Base-by-base conservation (phyloP, 2,797 vertebrate species). In the Myripristis murdjan region DNA sequence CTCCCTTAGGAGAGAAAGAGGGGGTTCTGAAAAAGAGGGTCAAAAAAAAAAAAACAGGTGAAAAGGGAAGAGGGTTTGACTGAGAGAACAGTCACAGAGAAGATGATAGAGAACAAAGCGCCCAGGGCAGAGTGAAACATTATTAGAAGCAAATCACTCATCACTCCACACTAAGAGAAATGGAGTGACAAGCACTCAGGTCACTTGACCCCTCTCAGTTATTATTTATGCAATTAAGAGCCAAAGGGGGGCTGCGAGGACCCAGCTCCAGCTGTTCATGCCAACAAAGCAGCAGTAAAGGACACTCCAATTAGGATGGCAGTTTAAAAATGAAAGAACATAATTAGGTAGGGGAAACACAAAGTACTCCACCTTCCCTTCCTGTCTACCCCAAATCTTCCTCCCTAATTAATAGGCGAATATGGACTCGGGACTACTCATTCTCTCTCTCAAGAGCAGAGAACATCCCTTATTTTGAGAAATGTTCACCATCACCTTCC, bases 61-160 rank as follows among this genome's bases (percentile, higher is more conserved):
- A 20, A 10, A 12, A 20, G 54, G 24, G 16, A 33, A 18, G 9
- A 3, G 24, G 11, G 20, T 56, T 0, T 72, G 35, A n/a, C 23
- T 3, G 26, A 44, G 8, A 62, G 52, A 54, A 9, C 20, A 24
- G 64, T 35, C 64, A 46, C 43, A 47, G 64, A 57, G 43, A 31
- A 48, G 1, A 48, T 47, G 51, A 47, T 58, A 14, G 53, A 54
- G 67, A 74, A 75, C 51, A 67, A 70, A 75, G 55, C 7, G 63
- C 71, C 65, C 6, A 28, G 6, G 77, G 64, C 64, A 64, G 55
- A 20, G 61, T 20, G 33, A 67, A 60, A 53, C 10, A 11, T 61
- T 75, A 71, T 75, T 75, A 74, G 77, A 77, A 81, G 47, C 59
- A 64, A 64, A 85, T 76, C 65, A 74, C 46, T 73, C 68, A 66